A percentile compares a stretch with the other conserved stretches of the same genome.
Evolutionary conservation across 2,888 invertebrate species (phyloP).

Genomic region (Lordiphosa andalusiaca): DNA sequence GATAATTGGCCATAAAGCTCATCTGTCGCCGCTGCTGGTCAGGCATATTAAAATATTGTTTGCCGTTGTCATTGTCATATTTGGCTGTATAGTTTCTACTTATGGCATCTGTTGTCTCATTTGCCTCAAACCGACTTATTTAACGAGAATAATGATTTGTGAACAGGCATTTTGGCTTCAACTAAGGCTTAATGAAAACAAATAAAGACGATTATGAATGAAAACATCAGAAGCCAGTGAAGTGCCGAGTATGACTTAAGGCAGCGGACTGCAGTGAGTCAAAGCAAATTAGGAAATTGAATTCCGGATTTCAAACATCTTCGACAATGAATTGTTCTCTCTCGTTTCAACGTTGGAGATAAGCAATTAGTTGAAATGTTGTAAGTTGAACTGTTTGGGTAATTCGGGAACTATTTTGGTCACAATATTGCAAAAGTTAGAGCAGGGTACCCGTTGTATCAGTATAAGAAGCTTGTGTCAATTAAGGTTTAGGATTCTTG

Average conservation of each 20-base stretch:
- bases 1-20: constrained; percentile 71
- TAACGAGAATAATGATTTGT: constrained; percentile 56
- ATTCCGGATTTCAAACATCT: too few relatives aligned
- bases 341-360: too few relatives aligned
- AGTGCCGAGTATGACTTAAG: neutral
- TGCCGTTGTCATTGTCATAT: constrained; percentile 32
- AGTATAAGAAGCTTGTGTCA: too few relatives aligned
- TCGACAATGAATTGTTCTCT: too few relatives aligned
- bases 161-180: constrained; percentile 58
- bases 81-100: constrained; percentile 32
- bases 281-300: neutral
- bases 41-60: constrained; percentile 62
- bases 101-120: constrained; percentile 49
- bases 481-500: too few relatives aligned
- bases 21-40: constrained; percentile 53
- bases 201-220: constrained; percentile 51
- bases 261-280: neutral
- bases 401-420: too few relatives aligned
- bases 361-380: too few relatives aligned
- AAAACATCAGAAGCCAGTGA: constrained; percentile 2
- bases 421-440: too few relatives aligned
- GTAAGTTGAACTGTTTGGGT: too few relatives aligned
- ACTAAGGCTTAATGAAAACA: constrained; percentile 67
- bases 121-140: constrained; percentile 44
- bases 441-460: too few relatives aligned